Conservation (phyloP, 2,797 vertebrate species). For the Semaprochilodus insignis region DNA sequence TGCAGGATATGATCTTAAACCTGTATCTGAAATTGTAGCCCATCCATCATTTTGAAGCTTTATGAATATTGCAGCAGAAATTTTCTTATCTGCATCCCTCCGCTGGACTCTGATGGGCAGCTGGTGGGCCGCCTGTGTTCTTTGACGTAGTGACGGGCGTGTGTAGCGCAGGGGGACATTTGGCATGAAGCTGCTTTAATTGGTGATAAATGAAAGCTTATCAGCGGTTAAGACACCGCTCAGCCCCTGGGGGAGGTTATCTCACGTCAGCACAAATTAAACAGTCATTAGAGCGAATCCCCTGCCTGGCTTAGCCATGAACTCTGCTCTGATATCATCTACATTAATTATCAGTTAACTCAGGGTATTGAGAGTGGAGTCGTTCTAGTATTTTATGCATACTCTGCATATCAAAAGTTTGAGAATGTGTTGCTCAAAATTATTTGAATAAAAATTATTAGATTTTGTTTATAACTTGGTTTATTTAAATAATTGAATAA, state of each 20-base stretch:
- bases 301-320: constrained; percentile 28
- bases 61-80: constrained; percentile 18
- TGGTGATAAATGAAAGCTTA: constrained; percentile 57
- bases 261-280: constrained; percentile 57
- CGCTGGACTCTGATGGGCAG: constrained; percentile 39
- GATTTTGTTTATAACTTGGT: background rate
- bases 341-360: constrained; percentile 33
- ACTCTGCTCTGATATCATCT: constrained; percentile 34
- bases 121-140: constrained; percentile 18
- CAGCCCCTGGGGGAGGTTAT: constrained; percentile 45
- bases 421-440: background rate
- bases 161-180: background rate
- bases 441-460: background rate
- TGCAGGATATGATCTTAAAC: constrained; percentile 6
- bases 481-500: background rate
- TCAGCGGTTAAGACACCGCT: constrained; percentile 47
- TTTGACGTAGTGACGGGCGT: constrained; percentile 19
- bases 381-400: background rate
- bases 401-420: background rate
- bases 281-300: constrained; percentile 50
- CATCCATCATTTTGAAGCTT: constrained; percentile 43
- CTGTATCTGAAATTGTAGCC: constrained; percentile 12
- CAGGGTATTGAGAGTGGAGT: background rate
- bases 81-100: background rate
- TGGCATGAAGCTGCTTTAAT: constrained; percentile 45